Evolutionary conservation across 1,140 invertebrate genomes (phyloP).

Genomic region (Eupeodes corollae): DNA sequence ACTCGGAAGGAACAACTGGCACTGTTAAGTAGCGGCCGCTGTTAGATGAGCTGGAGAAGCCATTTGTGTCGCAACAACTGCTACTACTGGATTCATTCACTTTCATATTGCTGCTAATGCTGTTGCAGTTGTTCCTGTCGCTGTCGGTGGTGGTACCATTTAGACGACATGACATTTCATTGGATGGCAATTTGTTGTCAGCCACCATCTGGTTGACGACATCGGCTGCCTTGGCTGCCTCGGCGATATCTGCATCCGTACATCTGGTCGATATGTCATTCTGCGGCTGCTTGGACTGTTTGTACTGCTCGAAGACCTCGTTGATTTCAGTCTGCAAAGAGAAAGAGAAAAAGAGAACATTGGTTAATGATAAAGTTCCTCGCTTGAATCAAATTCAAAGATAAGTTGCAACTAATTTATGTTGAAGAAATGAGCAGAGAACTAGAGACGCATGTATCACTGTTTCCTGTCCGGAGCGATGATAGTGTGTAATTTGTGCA

Average conservation of each 20-base stretch:
- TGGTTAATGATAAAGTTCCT: too few species aligned
- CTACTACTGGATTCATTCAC: too few species aligned
- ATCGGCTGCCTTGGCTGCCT: not conserved
- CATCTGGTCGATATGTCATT: not conserved
- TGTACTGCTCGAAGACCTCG: slow-evolving; percentile 33
- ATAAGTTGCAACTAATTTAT: too few species aligned
- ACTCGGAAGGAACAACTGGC: too few species aligned
- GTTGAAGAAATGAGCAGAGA: slow-evolving; percentile 2
- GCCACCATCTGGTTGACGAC: not conserved
- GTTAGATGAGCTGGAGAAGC: not conserved
- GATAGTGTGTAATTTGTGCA: not conserved
- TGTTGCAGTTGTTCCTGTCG: slow-evolving; percentile 23
- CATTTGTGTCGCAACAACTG: too few species aligned
- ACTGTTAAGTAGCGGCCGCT: slow-evolving; percentile 6
- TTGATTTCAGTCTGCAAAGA: slow-evolving; percentile 37
- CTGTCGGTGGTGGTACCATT: slow-evolving; percentile 2
- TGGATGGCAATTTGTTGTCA: not conserved
- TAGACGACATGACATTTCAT: not conserved
- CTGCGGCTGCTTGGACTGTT: slow-evolving; percentile 1
- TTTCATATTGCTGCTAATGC: slow-evolving; percentile 13
- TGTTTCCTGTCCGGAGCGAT: not conserved
- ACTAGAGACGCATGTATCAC: not conserved
- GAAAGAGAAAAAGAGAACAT: slow-evolving; percentile 1
- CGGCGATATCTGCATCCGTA: not conserved
- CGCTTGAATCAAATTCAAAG: too few species aligned